Percentiles rank a stretch among this genome's conserved stretches.
These are phyloP conservation scores for Plagodis dolabraria DNA, from an alignment of 2,888 invertebrate genomes.

Conservation along the genomic window DNA sequence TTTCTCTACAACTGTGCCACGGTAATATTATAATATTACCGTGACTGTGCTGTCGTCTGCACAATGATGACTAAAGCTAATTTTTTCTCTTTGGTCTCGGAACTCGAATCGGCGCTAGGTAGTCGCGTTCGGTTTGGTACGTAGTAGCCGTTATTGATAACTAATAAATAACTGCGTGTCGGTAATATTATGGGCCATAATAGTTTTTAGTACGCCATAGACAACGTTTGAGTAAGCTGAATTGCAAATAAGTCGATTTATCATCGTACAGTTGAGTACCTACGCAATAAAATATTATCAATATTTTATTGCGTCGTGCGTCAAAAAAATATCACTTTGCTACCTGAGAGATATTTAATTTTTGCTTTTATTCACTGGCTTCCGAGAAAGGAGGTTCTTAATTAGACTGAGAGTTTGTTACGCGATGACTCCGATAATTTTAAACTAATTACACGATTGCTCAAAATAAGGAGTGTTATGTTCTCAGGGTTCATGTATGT, in stretches of 20 bases:
- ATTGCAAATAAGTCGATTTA: conserved; percentile 26
- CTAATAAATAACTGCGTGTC: conserved; percentile 18
- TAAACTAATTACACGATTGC: too few relatives aligned
- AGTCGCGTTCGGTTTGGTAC: neutral
- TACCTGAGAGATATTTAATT: conserved; percentile 12
- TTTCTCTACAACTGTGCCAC: too few relatives aligned
- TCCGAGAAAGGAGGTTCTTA: too few relatives aligned
- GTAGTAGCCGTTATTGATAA: conserved; percentile 31
- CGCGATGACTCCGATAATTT: too few relatives aligned
- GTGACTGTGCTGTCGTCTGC: too few relatives aligned
- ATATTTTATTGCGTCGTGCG: conserved; percentile 7
- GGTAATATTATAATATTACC: too few relatives aligned
- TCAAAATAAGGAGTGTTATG: too few relatives aligned
- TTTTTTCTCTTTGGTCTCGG: too few relatives aligned
- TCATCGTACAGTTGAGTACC: conserved; percentile 11
- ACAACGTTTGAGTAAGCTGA: conserved; percentile 17
- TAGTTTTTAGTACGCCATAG: conserved; percentile 22
- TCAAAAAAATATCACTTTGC: neutral
- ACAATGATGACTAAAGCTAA: too few relatives aligned
- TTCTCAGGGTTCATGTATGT: too few relatives aligned
- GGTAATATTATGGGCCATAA: conserved; percentile 22
- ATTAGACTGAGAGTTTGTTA: too few relatives aligned
- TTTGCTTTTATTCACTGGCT: neutral
- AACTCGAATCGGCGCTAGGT: too few relatives aligned
- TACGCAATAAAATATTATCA: conserved; percentile 9